Evolutionary conservation across 35 echinoderm and acorn worm genomes (phyloP).

Genomic region (Eucidaris tribuloides): DNA sequence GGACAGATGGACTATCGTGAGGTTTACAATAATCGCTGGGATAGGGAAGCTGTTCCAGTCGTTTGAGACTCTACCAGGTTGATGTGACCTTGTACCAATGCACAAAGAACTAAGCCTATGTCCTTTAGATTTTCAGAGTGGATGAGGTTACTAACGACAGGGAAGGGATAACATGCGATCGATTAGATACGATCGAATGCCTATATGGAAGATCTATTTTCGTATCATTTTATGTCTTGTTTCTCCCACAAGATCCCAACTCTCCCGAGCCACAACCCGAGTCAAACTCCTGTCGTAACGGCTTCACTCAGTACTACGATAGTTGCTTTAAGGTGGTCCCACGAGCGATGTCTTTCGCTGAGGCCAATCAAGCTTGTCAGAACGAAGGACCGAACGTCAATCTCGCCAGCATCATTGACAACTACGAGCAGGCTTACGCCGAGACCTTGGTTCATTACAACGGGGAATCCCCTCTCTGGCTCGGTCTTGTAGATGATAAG

Average conservation of each 20-base stretch:
- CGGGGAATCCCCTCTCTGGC: conserved; percentile 51
- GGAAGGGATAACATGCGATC: too few species aligned
- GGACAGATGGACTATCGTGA: too few species aligned
- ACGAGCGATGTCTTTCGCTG: conserved; percentile 20
- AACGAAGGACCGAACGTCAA: conserved; percentile 12
- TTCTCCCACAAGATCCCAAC: conserved; percentile 45
- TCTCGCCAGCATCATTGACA: conserved; percentile 76
- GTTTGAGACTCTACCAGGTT: too few species aligned
- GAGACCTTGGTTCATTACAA: conserved; percentile 65
- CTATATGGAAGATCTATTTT: too few species aligned
- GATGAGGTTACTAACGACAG: too few species aligned
- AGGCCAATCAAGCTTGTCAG: conserved; percentile 61
- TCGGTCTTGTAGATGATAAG: conserved; percentile 62
- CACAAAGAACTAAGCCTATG: too few species aligned
- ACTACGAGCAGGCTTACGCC: conserved; percentile 74
- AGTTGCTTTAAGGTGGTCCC: conserved; percentile 73
- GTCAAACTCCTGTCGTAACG: conserved; percentile 35
- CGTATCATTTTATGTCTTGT: too few species aligned
- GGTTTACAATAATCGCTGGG: too few species aligned
- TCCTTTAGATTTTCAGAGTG: too few species aligned
- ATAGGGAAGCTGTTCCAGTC: too few species aligned
- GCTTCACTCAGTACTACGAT: conserved; percentile 65
- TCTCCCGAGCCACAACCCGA: background rate
- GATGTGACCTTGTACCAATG: too few species aligned
- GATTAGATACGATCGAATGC: too few species aligned